Percentiles rank a stretch among this genome's conserved stretches.
These are phyloP conservation scores for Oegoconia quadripuncta DNA, from an alignment of 2,888 invertebrate genomes.

Conservation along the genomic window DNA sequence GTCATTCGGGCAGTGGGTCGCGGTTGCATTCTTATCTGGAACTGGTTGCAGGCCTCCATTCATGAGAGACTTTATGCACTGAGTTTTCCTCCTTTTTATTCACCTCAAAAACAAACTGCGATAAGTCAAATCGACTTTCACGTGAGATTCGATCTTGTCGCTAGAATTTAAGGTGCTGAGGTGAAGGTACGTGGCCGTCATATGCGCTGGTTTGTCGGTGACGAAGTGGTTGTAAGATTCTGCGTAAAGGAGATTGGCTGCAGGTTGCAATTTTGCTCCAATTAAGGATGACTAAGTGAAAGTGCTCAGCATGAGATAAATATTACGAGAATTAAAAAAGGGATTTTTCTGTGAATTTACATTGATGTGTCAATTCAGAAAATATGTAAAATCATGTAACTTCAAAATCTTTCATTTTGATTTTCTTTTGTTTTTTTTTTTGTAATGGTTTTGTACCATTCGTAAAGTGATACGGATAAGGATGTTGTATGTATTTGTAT, in stretches of 20 bases:
- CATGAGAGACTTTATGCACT: conserved; percentile 23
- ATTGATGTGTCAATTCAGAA: too few relatives aligned
- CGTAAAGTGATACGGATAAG: too few relatives aligned
- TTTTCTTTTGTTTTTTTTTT: too few relatives aligned
- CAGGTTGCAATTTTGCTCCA: conserved; percentile 32
- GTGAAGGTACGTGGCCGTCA: background rate
- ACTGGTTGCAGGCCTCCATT: conserved; percentile 26
- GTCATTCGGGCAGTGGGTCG: conserved; percentile 59
- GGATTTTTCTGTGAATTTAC: too few relatives aligned
- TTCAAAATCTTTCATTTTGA: too few relatives aligned
- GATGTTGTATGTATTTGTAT: too few relatives aligned
- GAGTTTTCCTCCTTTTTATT: conserved; percentile 30
- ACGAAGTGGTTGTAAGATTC: conserved; percentile 34
- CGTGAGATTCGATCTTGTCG: background rate
- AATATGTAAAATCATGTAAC: too few relatives aligned
- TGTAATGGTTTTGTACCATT: too few relatives aligned
- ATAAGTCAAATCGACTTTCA: background rate
- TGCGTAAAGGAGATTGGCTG: conserved; percentile 29
- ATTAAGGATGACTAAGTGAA: conserved; percentile 40
- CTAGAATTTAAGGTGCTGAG: background rate
- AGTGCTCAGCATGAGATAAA: conserved; percentile 22
- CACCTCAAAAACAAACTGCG: conserved; percentile 4
- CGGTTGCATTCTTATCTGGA: conserved; percentile 12
- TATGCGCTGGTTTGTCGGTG: background rate
- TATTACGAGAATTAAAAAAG: too few relatives aligned